Evolutionary conservation across 2,797 vertebrate species (phyloP), one percentile per base, ranked within the genome.

Genomic region (Hippocampus kuda): DNA sequence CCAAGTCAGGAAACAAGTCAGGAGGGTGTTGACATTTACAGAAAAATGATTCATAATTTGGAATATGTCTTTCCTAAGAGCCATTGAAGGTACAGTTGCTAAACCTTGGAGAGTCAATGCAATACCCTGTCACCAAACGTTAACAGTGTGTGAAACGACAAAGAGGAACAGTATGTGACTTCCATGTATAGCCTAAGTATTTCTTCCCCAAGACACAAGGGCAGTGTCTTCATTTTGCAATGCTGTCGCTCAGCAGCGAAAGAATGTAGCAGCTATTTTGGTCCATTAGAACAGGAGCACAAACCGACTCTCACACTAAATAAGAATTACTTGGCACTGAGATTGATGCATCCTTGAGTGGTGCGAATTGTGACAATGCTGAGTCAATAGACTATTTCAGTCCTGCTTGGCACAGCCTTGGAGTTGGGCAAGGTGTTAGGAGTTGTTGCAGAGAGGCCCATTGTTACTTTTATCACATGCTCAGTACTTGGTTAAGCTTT

Each of bases 241-340:
- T 54, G 0, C 30, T 53, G 57, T 68, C 59, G 64, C 48, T 63
- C 71, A 49, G 34, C 49, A 57, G 7, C 20, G 24, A 69, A 62
- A 68, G 24, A 75, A 75, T 64, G 65, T 51, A 66, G 13, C 9
- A 42, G 65, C 54, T 72, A 70, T 72, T 72, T 70, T 68, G 77
- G 57, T 11, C 57, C 26, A 12, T 62, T 22, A 62, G 65, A 41
- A 72, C 30, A 59, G 4, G 15, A 69, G n/a, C 11, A 72, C 63
- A 73, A 68, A 69, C 72, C 67, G 44, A 63, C 22, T 51, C n/a
- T 46, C 27, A 42, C 61, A 57, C 11, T 69, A 65, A n/a, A 44
- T 63, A 24, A 57, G 3, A 69, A 64, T 57, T 34, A 66, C 22
- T n/a, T 11, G 22, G 34, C 11, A 63, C 10, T 24, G 5, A 51